Evolutionary conservation across 2,888 invertebrate genomes (phyloP).

Genomic region (Gnatocerus cornutus): DNA sequence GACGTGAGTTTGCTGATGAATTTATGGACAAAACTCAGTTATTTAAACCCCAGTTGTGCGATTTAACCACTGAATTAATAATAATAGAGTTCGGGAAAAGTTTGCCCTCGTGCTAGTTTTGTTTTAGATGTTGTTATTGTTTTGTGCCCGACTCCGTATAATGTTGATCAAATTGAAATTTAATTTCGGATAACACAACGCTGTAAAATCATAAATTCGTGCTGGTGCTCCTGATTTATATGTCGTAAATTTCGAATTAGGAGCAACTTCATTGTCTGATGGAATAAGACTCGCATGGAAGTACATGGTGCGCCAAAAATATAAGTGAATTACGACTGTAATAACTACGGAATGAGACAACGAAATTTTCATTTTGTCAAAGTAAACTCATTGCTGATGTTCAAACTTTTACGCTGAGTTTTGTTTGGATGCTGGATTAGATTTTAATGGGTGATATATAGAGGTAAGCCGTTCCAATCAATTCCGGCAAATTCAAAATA

Average conservation of each 20-base stretch:
- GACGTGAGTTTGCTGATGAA: slow-evolving; percentile 35
- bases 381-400: not conserved
- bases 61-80: slow-evolving; percentile 43
- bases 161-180: slow-evolving; percentile 45
- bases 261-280: slow-evolving; percentile 17
- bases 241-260: slow-evolving; percentile 36
- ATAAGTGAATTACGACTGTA: slow-evolving; percentile 14
- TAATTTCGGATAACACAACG: slow-evolving; percentile 38
- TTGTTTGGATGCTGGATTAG: not conserved
- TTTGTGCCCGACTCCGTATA: slow-evolving; percentile 25
- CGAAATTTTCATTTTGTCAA: slow-evolving; percentile 8
- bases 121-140: slow-evolving; percentile 33
- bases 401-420: not conserved
- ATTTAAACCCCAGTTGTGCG: slow-evolving; percentile 41
- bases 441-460: slow-evolving; percentile 3
- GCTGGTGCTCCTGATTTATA: slow-evolving; percentile 32
- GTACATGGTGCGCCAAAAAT: slow-evolving; percentile 8
- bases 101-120: slow-evolving; percentile 34
- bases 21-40: slow-evolving; percentile 39
- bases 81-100: slow-evolving; percentile 41
- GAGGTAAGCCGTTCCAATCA: slow-evolving; percentile 7
- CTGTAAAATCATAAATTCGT: slow-evolving; percentile 40
- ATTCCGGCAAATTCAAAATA: slow-evolving; percentile 16
- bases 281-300: slow-evolving; percentile 12
- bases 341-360: slow-evolving; percentile 3